Evolutionary conservation across 2,888 invertebrate species (phyloP).

Genomic region (Nebria brevicollis): DNA sequence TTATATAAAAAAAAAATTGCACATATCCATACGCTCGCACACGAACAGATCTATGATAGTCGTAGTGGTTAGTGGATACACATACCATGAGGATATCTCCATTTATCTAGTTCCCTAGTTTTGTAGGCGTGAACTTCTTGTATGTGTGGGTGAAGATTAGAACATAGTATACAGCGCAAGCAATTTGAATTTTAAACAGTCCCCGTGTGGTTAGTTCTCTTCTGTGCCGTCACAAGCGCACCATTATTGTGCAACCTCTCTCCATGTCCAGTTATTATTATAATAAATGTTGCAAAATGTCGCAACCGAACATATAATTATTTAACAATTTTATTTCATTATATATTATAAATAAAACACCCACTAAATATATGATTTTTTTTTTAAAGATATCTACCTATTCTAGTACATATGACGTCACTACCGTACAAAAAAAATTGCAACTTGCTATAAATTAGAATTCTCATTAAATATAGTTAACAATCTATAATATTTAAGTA

Average conservation of each 20-base stretch:
- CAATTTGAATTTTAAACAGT: not conserved
- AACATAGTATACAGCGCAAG: not conserved
- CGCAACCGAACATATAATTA: not conserved
- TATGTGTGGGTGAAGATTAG: constrained; percentile 38
- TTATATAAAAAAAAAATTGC: not conserved
- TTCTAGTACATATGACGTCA: no score
- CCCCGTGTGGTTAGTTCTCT: not conserved
- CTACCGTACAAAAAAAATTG: no score
- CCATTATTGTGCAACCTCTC: not conserved
- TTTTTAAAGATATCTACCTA: no score
- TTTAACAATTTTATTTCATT: not conserved
- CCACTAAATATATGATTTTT: no score
- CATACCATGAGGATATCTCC: constrained; percentile 36
- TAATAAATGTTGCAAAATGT: not conserved
- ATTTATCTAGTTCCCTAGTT: constrained; percentile 42
- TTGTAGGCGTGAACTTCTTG: constrained; percentile 35
- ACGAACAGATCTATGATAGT: not conserved
- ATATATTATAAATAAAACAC: not conserved
- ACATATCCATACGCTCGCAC: not conserved
- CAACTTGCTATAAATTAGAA: no score
- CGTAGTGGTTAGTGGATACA: not conserved
- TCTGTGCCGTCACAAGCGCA: not conserved
- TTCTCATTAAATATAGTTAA: no score
- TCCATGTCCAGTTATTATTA: not conserved
- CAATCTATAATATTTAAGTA: no score